Base-by-base conservation (phyloP, 2,113 vertebrate species). In the Myrmophylax atrothorax region DNA sequence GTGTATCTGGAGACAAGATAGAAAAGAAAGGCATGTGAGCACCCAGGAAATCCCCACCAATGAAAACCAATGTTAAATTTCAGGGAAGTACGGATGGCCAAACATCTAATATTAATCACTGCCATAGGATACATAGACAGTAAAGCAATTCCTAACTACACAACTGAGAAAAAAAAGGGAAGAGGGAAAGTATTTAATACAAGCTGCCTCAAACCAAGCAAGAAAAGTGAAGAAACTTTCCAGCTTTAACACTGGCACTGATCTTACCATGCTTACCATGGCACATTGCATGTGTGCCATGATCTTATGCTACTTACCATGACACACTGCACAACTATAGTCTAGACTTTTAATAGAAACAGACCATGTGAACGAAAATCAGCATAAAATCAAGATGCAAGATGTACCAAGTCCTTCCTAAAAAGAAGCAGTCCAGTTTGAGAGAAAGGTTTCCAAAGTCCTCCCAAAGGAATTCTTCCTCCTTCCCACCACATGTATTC, bases 291-390 rank as follows among this genome's bases (percentile, higher is more conserved):
- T n/a, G n/a, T n/a, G n/a, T n/a, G n/a, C n/a, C n/a, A n/a, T n/a
- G n/a, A n/a, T n/a, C n/a, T n/a, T n/a, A n/a, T n/a, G n/a, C 76
- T 94, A 69, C 68, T 82, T 89, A 87, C 73, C 68, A 69, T 87
- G 85, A 87, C 85, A 84, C 60, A 22, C 35, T 70, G 76, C 82
- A 93, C 93, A 90, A 25, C 73, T 95, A 49, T 68, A 72, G 86
- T 84, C 86, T 64, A 90, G 37, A 64, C 78, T 96, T 49, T 76
- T 92, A 76, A 60, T 49, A 95, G 93, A 84, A 96, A 64, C 76
- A 96, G 85, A 92, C 92, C 88, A 35, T 72, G 76, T 84, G 90
- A 96, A 92, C 46, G 69, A 95, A 96, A 92, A 96, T 75, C 82
- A 92, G 53, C 73, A 95, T 92, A 81, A 93, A 96, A 93, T 89